phyloP scores from a whole-genome alignment of 1,140 invertebrate genomes.

The Sweltsa coloradensis region DNA sequence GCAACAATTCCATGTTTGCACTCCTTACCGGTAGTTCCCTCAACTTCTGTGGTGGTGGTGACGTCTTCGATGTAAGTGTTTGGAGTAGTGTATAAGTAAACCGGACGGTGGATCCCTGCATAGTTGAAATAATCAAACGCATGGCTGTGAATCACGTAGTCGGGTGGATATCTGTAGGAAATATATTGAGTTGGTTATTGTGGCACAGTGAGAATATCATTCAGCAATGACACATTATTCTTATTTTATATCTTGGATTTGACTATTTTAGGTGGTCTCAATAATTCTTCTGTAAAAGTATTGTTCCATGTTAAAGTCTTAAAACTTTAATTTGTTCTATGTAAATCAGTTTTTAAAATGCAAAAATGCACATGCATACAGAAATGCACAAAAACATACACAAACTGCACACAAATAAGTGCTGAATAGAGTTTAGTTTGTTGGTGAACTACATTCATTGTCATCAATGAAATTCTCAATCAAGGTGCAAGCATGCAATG shows the following conservation, averaged over 20 bases:
- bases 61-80: slow-evolving; percentile 36
- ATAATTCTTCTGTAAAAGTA: not conserved
- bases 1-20: not conserved
- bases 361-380: too few relatives aligned
- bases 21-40: slow-evolving; percentile 15
- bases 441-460: too few relatives aligned
- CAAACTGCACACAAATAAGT: too few relatives aligned
- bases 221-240: too few relatives aligned
- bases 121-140: slow-evolving; percentile 60
- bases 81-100: slow-evolving; percentile 40
- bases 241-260: too few relatives aligned
- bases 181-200: not conserved
- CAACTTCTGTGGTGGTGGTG: slow-evolving; percentile 28
- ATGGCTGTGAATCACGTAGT: slow-evolving; percentile 37
- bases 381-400: too few relatives aligned
- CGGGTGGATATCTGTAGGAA: slow-evolving; percentile 33
- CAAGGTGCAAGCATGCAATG: too few relatives aligned
- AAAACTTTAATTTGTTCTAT: not conserved
- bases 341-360: too few relatives aligned
- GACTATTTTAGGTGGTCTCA: not conserved
- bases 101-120: slow-evolving; percentile 49
- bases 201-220: too few relatives aligned
- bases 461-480: too few relatives aligned
- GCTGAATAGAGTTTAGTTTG: too few relatives aligned
- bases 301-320: not conserved